Evolutionary conservation across 2,888 invertebrate genomes (phyloP), one percentile per base, ranked within the genome.

Genomic region (Hecatera dysodea): DNA sequence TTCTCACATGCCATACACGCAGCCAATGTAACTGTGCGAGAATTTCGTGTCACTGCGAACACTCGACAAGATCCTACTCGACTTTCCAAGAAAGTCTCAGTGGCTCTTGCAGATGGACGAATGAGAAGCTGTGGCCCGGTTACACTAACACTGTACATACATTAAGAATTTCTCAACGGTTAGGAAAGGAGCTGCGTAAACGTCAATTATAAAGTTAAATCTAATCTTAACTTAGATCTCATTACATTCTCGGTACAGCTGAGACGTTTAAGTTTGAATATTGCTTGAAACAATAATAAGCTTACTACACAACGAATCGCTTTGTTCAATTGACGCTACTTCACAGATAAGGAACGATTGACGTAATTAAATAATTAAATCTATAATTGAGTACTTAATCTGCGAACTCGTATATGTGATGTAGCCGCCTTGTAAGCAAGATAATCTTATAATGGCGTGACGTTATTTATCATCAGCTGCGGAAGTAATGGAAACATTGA

Each of bases 1-100:
- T 90, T 87, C 91, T 90, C 84, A 88, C 86, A 91, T 92, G 87
- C 93, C 94, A 83, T 79, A 82, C 84, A 89, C 78, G 79, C 93
- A 92, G 87, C 85, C 91, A 89, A 86, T 88, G 92, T 91, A 90
- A 91, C 91, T 89, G 90, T 87, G 82, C 77, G 78, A 86, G 87
- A 86, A 87, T 86, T 83, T 83, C 81, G 81, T 82, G 83, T 83
- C 85, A 83, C 78, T 46, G 73, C 60, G 63, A 72, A 74, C 68
- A 81, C 65, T 72, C 60, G 64, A 71, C 57, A 76, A 82, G 78
- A 78, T 79, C 74, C 81, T 76, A 69, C 80, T 73, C 68, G 71
- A 56, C 78, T 82, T 86, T 83, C 80, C 80, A 57, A 68, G 84
- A 78, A 84, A 81, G 55, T 71, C 74, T 61, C 67, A 65, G 72